A percentile compares a stretch with the other conserved stretches of the same genome.
phyloP scores from a whole-genome alignment of 1,140 invertebrate genomes.

The Mycetomoellerius zeteki region DNA sequence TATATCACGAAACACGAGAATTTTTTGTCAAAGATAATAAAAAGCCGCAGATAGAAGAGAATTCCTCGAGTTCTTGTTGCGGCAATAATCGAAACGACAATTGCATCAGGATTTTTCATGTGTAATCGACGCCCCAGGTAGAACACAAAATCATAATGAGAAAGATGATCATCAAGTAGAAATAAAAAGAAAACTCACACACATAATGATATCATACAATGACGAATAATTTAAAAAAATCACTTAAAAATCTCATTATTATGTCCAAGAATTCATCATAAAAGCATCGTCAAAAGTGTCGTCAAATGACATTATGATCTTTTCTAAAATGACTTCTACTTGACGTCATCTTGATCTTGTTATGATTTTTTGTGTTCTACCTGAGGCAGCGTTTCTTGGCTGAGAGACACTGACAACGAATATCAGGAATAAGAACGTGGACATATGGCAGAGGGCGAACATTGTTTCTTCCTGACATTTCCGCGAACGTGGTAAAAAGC shows the following conservation, averaged over 20 bases:
- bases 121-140: not conserved
- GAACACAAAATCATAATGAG: no score
- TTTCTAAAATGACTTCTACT: no score
- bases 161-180: no score
- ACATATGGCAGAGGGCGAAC: not conserved
- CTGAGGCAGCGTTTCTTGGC: not conserved
- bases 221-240: no score
- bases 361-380: no score
- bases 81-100: constrained; percentile 3
- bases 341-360: no score
- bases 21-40: constrained; percentile 8
- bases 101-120: not conserved
- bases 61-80: not conserved
- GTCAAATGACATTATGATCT: no score
- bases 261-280: no score
- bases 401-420: not conserved
- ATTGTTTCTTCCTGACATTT: not conserved
- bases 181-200: no score
- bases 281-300: no score
- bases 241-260: no score
- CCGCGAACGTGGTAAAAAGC: constrained; percentile 34
- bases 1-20: not conserved
- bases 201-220: no score
- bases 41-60: not conserved
- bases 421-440: not conserved